Base-by-base conservation (phyloP, 2,797 vertebrate species). In the Ptychobarbus kaznakovi region DNA sequence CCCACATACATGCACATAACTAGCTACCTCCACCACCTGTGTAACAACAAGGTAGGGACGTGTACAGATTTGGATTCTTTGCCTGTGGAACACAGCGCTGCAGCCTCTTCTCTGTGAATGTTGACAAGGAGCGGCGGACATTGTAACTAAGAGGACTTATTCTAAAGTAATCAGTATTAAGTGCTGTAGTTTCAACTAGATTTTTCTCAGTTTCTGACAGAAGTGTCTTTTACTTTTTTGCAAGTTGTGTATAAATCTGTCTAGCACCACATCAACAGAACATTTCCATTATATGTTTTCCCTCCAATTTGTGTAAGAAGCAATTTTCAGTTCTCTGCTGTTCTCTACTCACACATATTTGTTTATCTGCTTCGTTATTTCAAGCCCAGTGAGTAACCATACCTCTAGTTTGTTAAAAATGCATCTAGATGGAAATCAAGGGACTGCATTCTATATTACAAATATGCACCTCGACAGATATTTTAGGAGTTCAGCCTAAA, bases 21-120 rank as follows among this genome's bases (percentile, higher is more conserved):
- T 81, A 88, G 65, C 68, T 44, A 73, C 53, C 96, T 97, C 96
- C 95, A 95, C 95, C 93, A 95, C 94, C 95, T 94, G 88, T 94
- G 95, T 95, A 94, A 96, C 93, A 93, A 92, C 95, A 95, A 95
- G 94, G 94, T 94, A 92, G 91, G 92, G 87, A 93, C 85, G 51
- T 87, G 63, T 75, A 82, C 87, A 72, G 86, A 75, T 84, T 84
- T 78, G 65, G 76, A 69, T 86, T 86, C 81, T 86, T 81, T 73
- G 82, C 51, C 80, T 86, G 75, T 87, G 81, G 76, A 80, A 88
- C 79, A 88, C 70, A 75, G 86, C 22, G 85, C 85, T 81, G 66
- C 86, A 80, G 80, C 70, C 85, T 81, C 82, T 86, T 77, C 85
- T 87, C 75, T 86, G 68, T 80, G 88, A 88, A 88, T 82, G 89